Percentiles rank a stretch among this genome's conserved stretches.
Conservation (phyloP, 2,888 invertebrate genomes). For the Trisateles emortualis region DNA sequence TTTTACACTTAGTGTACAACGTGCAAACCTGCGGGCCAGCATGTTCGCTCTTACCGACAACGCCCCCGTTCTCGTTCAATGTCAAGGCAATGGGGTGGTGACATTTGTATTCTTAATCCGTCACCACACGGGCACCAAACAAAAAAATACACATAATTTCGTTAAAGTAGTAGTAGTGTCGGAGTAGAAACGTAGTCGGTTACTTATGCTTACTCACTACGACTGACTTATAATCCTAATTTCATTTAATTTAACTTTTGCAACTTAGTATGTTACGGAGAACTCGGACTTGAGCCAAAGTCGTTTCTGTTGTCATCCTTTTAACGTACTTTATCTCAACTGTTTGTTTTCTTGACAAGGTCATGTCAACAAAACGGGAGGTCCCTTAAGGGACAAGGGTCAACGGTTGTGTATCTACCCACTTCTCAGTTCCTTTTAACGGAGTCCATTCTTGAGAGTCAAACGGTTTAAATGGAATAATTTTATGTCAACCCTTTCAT, state of each 20-base stretch:
- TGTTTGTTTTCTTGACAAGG: slow-evolving; percentile 18
- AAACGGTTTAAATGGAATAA: slow-evolving; percentile 9
- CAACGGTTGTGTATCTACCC: slow-evolving; percentile 6
- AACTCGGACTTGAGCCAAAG: neutral
- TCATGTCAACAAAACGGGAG: slow-evolving; percentile 16
- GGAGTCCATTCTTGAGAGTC: slow-evolving; percentile 12
- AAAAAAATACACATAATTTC: too few relatives aligned
- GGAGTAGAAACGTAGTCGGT: too few relatives aligned
- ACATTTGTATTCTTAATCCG: too few relatives aligned
- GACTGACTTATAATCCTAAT: neutral
- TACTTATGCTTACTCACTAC: too few relatives aligned
- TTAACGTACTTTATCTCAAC: slow-evolving; percentile 19
- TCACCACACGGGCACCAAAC: too few relatives aligned
- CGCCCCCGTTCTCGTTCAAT: too few relatives aligned
- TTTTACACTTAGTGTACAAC: too few relatives aligned
- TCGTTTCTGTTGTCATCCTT: slow-evolving; percentile 11
- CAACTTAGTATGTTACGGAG: neutral
- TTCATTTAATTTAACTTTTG: neutral
- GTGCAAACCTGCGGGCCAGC: too few relatives aligned
- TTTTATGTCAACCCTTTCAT: slow-evolving; percentile 10
- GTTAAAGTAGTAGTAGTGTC: too few relatives aligned
- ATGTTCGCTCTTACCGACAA: too few relatives aligned
- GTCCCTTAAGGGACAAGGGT: slow-evolving; percentile 13
- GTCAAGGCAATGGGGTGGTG: too few relatives aligned
- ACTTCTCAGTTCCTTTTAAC: slow-evolving; percentile 10